phyloP scores from a whole-genome alignment of 2,888 invertebrate genomes.

The Caenorhabditis macrosperma region DNA sequence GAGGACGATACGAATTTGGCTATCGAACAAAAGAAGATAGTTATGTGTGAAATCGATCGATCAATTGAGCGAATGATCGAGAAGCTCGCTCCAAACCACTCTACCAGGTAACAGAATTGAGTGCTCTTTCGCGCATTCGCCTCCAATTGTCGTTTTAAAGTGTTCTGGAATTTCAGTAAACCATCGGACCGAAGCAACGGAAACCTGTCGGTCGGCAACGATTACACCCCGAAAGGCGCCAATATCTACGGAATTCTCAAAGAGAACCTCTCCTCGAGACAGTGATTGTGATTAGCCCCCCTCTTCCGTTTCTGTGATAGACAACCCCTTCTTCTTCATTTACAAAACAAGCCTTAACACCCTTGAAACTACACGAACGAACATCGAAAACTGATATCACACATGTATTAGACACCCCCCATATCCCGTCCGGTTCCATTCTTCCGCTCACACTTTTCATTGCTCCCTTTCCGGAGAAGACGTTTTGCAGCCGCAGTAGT shows the following conservation, averaged over 20 bases:
- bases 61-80: constrained; percentile 57
- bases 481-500: background rate
- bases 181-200: constrained; percentile 43
- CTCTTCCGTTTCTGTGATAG: constrained; percentile 47
- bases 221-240: constrained; percentile 64
- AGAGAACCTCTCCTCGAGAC: constrained; percentile 58
- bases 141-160: background rate
- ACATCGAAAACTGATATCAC: constrained; percentile 44
- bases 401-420: constrained; percentile 29
- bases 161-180: constrained; percentile 14
- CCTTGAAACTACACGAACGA: constrained; percentile 35
- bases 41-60: constrained; percentile 60
- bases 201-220: constrained; percentile 53
- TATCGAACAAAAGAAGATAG: constrained; percentile 61
- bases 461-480: constrained; percentile 30
- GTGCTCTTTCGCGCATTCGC: background rate
- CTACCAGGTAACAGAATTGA: background rate
- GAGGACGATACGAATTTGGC: constrained; percentile 58
- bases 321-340: background rate
- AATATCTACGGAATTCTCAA: constrained; percentile 61
- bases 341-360: constrained; percentile 13
- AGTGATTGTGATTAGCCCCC: constrained; percentile 35
- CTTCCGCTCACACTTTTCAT: constrained; percentile 34
- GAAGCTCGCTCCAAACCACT: constrained; percentile 47
- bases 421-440: constrained; percentile 11